phyloP scores from a whole-genome alignment of 2,797 vertebrate species.

The Pteronotus mesoamericanus region DNA sequence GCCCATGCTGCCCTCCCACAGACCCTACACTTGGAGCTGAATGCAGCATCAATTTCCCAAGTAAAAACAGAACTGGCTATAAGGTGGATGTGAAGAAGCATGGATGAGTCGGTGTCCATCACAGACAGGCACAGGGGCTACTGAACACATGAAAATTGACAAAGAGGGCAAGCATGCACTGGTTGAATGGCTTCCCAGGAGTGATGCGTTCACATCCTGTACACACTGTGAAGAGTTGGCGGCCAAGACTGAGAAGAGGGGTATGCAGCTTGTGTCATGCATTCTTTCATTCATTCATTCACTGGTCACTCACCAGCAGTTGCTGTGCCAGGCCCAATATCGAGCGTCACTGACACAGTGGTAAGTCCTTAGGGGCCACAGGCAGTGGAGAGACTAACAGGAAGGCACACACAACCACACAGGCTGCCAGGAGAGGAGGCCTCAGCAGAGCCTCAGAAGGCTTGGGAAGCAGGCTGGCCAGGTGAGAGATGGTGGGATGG shows the following conservation, averaged over 20 bases:
- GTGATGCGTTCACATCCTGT: rapidly evolving
- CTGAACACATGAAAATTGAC: neutral
- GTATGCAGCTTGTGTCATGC: neutral
- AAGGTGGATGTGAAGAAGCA: neutral
- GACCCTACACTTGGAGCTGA: neutral
- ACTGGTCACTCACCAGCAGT: neutral
- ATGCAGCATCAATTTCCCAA: neutral
- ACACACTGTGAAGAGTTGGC: neutral
- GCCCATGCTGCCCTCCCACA: neutral
- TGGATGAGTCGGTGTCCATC: neutral
- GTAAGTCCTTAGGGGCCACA: neutral
- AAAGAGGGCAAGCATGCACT: neutral
- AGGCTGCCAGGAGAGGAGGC: neutral
- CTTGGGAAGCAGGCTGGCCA: neutral
- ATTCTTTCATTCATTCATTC: neutral
- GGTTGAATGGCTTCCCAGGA: neutral
- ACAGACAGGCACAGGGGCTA: neutral
- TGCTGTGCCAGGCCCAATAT: neutral
- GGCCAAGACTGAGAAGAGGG: neutral
- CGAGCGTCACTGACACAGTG: neutral
- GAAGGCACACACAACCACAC: neutral
- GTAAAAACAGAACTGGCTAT: neutral
- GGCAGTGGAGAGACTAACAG: neutral
- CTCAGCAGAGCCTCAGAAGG: neutral
- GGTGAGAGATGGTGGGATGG: no score